A percentile compares a stretch with the other conserved stretches of the same genome.
phyloP scores from a whole-genome alignment of 2,113 vertebrate genomes.

The Tricholaema leucomelas region DNA sequence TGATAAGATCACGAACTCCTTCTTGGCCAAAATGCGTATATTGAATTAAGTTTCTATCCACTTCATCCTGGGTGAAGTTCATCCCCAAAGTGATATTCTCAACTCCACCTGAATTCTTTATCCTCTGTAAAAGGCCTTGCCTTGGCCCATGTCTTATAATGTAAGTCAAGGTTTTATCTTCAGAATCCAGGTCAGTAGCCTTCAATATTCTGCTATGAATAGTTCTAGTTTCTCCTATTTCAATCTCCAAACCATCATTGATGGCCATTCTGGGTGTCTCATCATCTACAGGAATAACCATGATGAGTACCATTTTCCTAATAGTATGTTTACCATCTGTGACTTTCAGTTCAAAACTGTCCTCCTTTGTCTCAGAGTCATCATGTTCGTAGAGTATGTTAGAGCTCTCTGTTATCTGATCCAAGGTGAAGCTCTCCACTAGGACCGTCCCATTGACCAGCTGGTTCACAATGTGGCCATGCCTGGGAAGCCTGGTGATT shows the following conservation, averaged over 20 bases:
- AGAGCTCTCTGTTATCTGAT: slow-evolving; percentile 90
- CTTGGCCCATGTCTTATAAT: slow-evolving; percentile 85
- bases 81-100: slow-evolving; percentile 90
- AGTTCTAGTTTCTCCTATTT: slow-evolving; percentile 85
- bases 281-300: slow-evolving; percentile 92
- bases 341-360: slow-evolving; percentile 87
- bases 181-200: slow-evolving; percentile 94
- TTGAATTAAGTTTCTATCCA: slow-evolving; percentile 85
- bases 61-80: slow-evolving; percentile 94
- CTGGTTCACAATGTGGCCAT: slow-evolving; percentile 90
- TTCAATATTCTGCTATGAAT: slow-evolving; percentile 85
- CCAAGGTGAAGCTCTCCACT: slow-evolving; percentile 87
- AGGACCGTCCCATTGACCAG: slow-evolving; percentile 83
- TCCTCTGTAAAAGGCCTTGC: slow-evolving; percentile 87
- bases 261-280: slow-evolving; percentile 94
- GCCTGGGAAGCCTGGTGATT: slow-evolving; percentile 83
- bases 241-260: slow-evolving; percentile 93
- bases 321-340: slow-evolving; percentile 87
- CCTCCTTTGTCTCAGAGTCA: slow-evolving; percentile 89
- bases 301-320: slow-evolving; percentile 81
- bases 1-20: slow-evolving; percentile 91
- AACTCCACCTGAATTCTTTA: slow-evolving; percentile 65
- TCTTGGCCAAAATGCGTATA: slow-evolving; percentile 89
- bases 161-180: slow-evolving; percentile 86
- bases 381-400: slow-evolving; percentile 94